These are phyloP conservation scores for Camponotus fellah DNA, from an alignment of 2,888 invertebrate species.

Conservation along the genomic window DNA sequence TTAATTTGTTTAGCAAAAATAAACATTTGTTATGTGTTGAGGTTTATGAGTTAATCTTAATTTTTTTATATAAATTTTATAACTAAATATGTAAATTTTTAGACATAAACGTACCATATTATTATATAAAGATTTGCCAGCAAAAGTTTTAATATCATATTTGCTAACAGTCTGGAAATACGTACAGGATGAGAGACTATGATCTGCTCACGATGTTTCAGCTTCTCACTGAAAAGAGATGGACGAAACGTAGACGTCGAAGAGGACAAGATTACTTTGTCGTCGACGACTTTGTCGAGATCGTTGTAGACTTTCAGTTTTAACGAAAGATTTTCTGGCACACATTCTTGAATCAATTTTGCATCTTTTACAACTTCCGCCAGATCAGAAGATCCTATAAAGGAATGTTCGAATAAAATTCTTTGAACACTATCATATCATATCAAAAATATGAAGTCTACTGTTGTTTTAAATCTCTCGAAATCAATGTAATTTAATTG, in stretches of 20 bases:
- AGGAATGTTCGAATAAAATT: slow-evolving; percentile 4
- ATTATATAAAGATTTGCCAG: neutral
- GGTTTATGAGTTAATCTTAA: neutral
- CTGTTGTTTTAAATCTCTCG: neutral
- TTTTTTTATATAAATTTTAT: slow-evolving; percentile 9
- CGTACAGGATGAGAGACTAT: slow-evolving; percentile 96
- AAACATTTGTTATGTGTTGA: neutral
- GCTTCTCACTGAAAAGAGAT: slow-evolving; percentile 93
- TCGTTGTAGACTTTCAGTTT: slow-evolving; percentile 93
- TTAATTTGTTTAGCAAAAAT: slow-evolving; percentile 4
- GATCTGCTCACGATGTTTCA: slow-evolving; percentile 91
- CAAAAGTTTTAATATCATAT: neutral
- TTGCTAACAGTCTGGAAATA: slow-evolving; percentile 37
- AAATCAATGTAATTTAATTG: neutral
- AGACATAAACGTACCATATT: neutral
- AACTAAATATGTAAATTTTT: slow-evolving; percentile 24
- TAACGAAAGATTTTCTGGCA: slow-evolving; percentile 95
- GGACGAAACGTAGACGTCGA: slow-evolving; percentile 98
- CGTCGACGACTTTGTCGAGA: slow-evolving; percentile 92
- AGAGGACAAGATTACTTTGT: slow-evolving; percentile 94
- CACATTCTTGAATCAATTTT: slow-evolving; percentile 96
- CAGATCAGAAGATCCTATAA: slow-evolving; percentile 89
- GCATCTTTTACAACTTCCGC: slow-evolving; percentile 92
- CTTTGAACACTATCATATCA: neutral
- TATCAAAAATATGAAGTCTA: neutral